These are phyloP conservation scores for Odontomyia ornata DNA, from an alignment of 2,888 invertebrate genomes.

Conservation along the genomic window DNA sequence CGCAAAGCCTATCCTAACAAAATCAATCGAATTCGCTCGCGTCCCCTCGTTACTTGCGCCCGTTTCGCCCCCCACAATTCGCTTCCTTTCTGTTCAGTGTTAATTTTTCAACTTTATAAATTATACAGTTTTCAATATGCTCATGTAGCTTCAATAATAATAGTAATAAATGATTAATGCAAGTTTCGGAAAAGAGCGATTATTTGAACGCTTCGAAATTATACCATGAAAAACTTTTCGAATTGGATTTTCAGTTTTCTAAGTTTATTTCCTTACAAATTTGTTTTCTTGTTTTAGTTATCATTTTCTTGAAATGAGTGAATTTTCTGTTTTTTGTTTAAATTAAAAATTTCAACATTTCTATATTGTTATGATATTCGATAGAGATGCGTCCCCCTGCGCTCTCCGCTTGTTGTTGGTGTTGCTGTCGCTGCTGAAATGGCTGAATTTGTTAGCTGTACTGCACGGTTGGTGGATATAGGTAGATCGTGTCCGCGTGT, in stretches of 20 bases:
- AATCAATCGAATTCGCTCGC: background rate
- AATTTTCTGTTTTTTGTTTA: slow-evolving; percentile 19
- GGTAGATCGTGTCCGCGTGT: background rate
- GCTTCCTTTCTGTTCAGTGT: background rate
- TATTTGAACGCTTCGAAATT: slow-evolving; percentile 8
- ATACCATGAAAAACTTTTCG: slow-evolving; percentile 21
- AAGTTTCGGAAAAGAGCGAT: slow-evolving; percentile 16
- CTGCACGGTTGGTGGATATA: background rate
- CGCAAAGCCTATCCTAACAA: slow-evolving; percentile 28
- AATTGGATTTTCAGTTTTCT: slow-evolving; percentile 40
- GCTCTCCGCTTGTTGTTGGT: background rate
- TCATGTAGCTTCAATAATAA: background rate
- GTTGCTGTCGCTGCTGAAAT: slow-evolving; percentile 1
- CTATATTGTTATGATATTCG: slow-evolving; percentile 23
- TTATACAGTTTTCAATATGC: background rate
- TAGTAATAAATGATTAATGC: background rate
- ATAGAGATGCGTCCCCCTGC: slow-evolving; percentile 4
- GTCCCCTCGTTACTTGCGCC: background rate
- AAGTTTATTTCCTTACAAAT: slow-evolving; percentile 44
- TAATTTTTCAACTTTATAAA: background rate
- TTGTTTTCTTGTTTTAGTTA: slow-evolving; percentile 23
- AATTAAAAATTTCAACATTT: slow-evolving; percentile 37
- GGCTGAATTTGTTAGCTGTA: background rate
- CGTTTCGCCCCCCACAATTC: background rate
- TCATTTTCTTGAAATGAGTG: slow-evolving; percentile 31